Evolutionary conservation across 2,888 invertebrate genomes (phyloP).

Genomic region (Hydrotaea diabolus): DNA sequence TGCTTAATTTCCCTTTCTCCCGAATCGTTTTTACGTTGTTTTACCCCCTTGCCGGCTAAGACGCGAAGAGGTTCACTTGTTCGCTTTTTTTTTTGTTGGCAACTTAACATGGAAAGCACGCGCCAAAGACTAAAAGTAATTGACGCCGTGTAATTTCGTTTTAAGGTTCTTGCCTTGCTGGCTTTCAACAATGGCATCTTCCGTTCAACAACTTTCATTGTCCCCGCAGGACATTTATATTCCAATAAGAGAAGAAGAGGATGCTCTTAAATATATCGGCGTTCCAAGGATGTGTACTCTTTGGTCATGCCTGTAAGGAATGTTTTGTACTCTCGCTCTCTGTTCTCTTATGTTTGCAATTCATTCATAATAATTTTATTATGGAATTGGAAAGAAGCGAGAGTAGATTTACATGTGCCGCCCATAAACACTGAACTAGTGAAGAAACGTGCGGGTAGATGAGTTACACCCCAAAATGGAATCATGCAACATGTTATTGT

Average conservation of each 20-base stretch:
- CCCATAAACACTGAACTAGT: no score
- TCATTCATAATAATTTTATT: background rate
- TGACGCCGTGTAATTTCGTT: constrained; percentile 49
- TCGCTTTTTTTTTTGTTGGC: background rate
- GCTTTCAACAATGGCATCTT: no score
- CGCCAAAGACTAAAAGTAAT: constrained; percentile 53
- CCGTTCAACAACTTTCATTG: constrained; percentile 20
- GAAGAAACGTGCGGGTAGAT: no score
- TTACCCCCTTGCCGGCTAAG: no score
- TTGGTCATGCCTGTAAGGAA: background rate
- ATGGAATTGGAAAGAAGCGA: background rate
- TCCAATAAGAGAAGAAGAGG: background rate
- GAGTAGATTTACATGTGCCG: no score
- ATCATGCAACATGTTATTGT: no score
- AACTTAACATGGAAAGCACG: constrained; percentile 36
- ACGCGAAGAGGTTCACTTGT: no score
- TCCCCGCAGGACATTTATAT: background rate
- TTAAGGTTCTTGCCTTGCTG: constrained; percentile 38
- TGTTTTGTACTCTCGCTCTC: background rate
- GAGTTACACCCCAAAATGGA: no score
- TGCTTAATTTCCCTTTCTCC: no score
- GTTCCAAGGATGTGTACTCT: background rate
- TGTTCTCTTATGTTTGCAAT: background rate
- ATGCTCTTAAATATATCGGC: background rate
- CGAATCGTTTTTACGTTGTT: no score